Evolutionary conservation across 2,888 invertebrate species (phyloP).

Genomic region (Margaritifera margaritifera): DNA sequence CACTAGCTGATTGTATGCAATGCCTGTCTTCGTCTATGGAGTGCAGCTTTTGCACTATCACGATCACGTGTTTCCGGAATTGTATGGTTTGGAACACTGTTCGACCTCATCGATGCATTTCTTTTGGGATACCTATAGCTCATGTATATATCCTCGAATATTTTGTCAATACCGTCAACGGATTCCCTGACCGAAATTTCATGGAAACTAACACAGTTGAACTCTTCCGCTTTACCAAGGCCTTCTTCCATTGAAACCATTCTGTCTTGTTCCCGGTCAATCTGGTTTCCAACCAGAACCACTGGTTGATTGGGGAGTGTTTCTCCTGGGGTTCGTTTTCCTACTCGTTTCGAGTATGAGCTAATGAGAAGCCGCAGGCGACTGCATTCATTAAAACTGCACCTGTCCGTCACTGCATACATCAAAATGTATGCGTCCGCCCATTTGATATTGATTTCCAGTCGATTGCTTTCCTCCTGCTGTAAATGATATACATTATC

Average conservation of each 20-base stretch:
- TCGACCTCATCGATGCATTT: conserved; percentile 17
- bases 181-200: conserved; percentile 90
- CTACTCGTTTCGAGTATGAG: conserved; percentile 58
- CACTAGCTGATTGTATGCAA: conserved; percentile 42
- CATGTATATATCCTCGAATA: conserved; percentile 70
- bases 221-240: conserved; percentile 38
- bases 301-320: conserved; percentile 76
- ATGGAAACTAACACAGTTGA: conserved; percentile 79
- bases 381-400: conserved; percentile 79
- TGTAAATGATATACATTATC: not conserved
- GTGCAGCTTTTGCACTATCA: conserved; percentile 12
- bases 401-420: conserved; percentile 91
- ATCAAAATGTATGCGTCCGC: conserved; percentile 90
- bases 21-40: conserved; percentile 36
- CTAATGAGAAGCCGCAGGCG: conserved; percentile 65
- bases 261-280: conserved; percentile 84
- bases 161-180: conserved; percentile 85
- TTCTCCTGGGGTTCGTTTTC: conserved; percentile 26
- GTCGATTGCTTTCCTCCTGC: conserved; percentile 61
- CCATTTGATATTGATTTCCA: conserved; percentile 89
- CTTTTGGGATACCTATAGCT: conserved; percentile 37
- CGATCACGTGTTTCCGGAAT: not conserved
- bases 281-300: conserved; percentile 87
- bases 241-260: conserved; percentile 76
- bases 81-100: conserved; percentile 8